Conservation (phyloP, 1,140 invertebrate species). For the Zaprionus gabonicus region DNA sequence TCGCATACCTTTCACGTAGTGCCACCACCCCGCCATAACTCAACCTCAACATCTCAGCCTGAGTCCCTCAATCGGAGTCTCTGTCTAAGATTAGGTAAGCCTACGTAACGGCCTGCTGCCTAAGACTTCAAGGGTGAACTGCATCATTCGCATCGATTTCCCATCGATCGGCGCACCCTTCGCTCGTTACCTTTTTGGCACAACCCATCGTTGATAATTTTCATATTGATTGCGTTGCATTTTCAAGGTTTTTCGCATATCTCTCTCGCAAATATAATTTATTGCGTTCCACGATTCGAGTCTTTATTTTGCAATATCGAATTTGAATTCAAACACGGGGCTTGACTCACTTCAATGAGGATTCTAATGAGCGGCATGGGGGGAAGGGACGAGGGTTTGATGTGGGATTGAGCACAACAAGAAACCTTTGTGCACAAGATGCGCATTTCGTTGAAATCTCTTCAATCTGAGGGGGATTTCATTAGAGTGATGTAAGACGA, state of each 20-base stretch:
- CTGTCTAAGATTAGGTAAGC: constrained; percentile 48
- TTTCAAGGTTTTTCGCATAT: constrained; percentile 54
- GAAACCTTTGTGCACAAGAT: background rate
- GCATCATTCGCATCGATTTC: constrained; percentile 56
- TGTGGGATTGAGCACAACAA: constrained; percentile 43
- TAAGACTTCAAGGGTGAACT: constrained; percentile 47
- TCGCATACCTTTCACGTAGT: constrained; percentile 50
- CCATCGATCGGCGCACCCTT: constrained; percentile 65
- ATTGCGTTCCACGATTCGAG: constrained; percentile 63
- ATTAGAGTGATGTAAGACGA: background rate
- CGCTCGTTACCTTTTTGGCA: constrained; percentile 39
- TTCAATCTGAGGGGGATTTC: background rate
- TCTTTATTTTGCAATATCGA: constrained; percentile 49
- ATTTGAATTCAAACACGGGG: constrained; percentile 71
- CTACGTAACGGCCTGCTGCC: constrained; percentile 13
- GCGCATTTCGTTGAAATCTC: background rate
- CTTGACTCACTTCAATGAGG: constrained; percentile 34
- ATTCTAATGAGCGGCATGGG: constrained; percentile 39
- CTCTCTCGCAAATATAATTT: constrained; percentile 66
- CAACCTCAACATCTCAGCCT: constrained; percentile 26
- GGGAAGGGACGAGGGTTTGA: constrained; percentile 58
- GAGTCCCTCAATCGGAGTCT: background rate
- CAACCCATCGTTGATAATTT: constrained; percentile 42
- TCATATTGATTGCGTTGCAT: constrained; percentile 59
- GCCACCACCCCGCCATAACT: constrained; percentile 42